These are phyloP conservation scores for Mus spicilegus DNA, from an alignment of 2,113 vertebrate species.

Conservation along the genomic window DNA sequence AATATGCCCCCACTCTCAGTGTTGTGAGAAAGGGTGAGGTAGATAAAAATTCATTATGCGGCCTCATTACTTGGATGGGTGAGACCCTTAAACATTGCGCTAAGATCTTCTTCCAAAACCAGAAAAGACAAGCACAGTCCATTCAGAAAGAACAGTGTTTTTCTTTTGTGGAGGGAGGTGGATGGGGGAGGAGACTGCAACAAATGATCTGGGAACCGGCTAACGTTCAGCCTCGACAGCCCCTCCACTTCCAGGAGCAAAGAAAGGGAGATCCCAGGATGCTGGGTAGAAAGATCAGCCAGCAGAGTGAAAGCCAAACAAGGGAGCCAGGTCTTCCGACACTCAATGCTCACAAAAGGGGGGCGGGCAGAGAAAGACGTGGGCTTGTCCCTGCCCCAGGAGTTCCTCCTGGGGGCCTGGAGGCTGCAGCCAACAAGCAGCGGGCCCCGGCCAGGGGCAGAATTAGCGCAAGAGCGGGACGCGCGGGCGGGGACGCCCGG, in stretches of 20 bases:
- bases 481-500: neutral
- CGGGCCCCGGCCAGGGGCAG: neutral
- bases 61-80: slow-evolving; percentile 7
- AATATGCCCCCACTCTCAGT: neutral
- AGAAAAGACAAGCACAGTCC: neutral
- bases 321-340: neutral
- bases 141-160: neutral
- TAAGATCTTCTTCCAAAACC: neutral
- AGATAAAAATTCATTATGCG: slow-evolving; percentile 39
- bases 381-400: neutral
- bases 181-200: neutral
- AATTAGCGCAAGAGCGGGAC: neutral
- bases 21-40: neutral
- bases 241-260: neutral
- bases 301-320: neutral
- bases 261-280: neutral
- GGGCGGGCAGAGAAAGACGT: neutral
- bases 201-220: neutral
- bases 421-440: neutral
- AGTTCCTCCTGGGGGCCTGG: neutral
- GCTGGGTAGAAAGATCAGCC: neutral
- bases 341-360: neutral
- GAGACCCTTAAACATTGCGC: neutral
- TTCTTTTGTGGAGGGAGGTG: neutral
- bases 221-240: neutral